Evolutionary conservation across 2,888 invertebrate genomes (phyloP), one percentile per base, ranked within the genome.

Genomic region (Erebia palarica): DNA sequence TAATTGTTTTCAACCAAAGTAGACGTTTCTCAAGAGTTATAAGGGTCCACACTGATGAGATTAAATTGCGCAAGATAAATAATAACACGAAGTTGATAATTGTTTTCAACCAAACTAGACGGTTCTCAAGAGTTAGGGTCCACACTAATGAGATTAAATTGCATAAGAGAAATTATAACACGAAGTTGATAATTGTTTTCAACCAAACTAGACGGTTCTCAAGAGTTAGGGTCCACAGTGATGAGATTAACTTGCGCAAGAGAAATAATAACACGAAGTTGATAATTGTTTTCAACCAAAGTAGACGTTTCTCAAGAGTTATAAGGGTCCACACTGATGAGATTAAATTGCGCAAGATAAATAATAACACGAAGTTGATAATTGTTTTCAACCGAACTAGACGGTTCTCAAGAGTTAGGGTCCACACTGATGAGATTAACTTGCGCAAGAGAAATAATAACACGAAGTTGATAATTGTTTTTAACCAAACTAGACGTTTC

Each of bases 41-140:
- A n/a, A 18, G 44, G 61, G 61, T 61, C 42, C 16, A 18, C n/a
- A 4, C 36, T 13, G 42, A 42, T 16, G 5, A 60, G 61, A n/a
- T n/a, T n/a, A 27, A 2, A 27, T 27, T 27, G 27, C 2, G 36
- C 36, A 36, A 36, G 36, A 36, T 5, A 36, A 5, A 36, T 36
- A 36, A 36, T 36, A 36, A 36, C 36, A 36, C 36, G 7, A 36
- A 36, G 5, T 36, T 36, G 44, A 3, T 44, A 44, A 11, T 60
- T 44, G 60, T 16, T 61, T 44, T 44, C 11, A 42, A 61, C 47
- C 44, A 13, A 61, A 44, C 44, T 44, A 61, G 42, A 61, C 61
- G 47, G 18, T 61, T 18, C 10, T 18, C 42, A 2, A 1, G 61
- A 44, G 61, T 1, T 18, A 18, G 44, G 61, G 61, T 61, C 42